Conservation (phyloP, 1,140 invertebrate genomes). For the Planococcus citri region DNA sequence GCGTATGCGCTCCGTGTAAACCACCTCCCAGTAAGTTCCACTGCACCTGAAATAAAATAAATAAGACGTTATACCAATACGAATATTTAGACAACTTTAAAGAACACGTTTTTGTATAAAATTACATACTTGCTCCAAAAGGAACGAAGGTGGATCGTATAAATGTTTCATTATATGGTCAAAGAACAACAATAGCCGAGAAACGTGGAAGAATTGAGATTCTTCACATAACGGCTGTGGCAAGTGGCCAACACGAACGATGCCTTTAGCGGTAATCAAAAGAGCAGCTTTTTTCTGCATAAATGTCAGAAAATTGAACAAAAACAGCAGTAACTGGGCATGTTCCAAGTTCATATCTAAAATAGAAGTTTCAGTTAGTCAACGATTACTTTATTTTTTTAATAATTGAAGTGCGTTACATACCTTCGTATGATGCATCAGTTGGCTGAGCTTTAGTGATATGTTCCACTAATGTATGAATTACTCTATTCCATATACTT, state of each 20-base stretch:
- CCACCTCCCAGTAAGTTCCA: conserved; percentile 68
- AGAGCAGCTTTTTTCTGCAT: conserved; percentile 94
- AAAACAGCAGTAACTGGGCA: conserved; percentile 78
- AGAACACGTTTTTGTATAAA: background rate
- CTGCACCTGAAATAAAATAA: conserved; percentile 56
- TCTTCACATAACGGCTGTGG: conserved; percentile 34
- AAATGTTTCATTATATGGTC: conserved; percentile 92
- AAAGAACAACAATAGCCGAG: conserved; percentile 72
- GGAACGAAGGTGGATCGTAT: conserved; percentile 68
- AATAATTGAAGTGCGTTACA: conserved; percentile 33
- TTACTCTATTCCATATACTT: conserved; percentile 76
- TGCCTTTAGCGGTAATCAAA: conserved; percentile 51
- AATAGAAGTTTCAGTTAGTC: no score
- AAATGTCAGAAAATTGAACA: conserved; percentile 85
- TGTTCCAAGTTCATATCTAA: conserved; percentile 93
- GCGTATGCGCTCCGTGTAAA: conserved; percentile 37
- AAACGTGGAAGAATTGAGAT: conserved; percentile 64
- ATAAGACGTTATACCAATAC: background rate
- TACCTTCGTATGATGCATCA: conserved; percentile 46
- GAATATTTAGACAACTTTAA: background rate
- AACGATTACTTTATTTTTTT: no score
- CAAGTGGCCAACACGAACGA: conserved; percentile 36
- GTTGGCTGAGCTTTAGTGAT: conserved; percentile 40
- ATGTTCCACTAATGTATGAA: conserved; percentile 73
- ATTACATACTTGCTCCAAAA: conserved; percentile 55